Conservation (phyloP, 2,113 vertebrate species). For the Corythornis madagascariensis region DNA sequence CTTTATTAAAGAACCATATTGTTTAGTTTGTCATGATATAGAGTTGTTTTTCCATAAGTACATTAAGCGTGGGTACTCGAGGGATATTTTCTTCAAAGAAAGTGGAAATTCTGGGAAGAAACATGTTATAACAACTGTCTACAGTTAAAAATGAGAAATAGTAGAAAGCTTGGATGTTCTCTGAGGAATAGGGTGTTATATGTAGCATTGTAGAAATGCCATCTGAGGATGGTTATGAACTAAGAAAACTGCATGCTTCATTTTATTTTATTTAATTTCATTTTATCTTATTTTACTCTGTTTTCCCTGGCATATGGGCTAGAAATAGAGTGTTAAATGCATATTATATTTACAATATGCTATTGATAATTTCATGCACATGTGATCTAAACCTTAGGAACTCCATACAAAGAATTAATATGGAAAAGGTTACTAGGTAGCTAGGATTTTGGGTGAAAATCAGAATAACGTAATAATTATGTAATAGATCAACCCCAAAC, state of each 20-base stretch:
- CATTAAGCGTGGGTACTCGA: conserved; percentile 79
- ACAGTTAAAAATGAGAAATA: conserved; percentile 44
- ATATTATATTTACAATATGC: background rate
- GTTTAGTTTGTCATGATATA: conserved; percentile 50
- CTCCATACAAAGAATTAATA: background rate
- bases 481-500: no score
- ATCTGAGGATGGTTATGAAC: conserved; percentile 25
- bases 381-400: background rate
- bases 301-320: background rate
- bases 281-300: background rate
- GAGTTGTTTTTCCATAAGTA: conserved; percentile 73
- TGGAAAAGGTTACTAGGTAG: background rate
- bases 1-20: conserved; percentile 61
- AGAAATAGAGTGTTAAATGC: background rate
- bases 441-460: background rate
- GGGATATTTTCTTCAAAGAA: conserved; percentile 83
- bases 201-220: background rate
- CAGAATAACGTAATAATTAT: background rate
- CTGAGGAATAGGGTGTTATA: conserved; percentile 39
- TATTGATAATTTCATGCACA: background rate
- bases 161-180: background rate
- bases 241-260: background rate
- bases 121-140: background rate
- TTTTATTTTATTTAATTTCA: conserved; percentile 1
- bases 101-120: conserved; percentile 79